A percentile compares a stretch with the other conserved stretches of the same genome.
phyloP scores from a whole-genome alignment of 1,140 invertebrate genomes.

The Caenorhabditis inopinata region DNA sequence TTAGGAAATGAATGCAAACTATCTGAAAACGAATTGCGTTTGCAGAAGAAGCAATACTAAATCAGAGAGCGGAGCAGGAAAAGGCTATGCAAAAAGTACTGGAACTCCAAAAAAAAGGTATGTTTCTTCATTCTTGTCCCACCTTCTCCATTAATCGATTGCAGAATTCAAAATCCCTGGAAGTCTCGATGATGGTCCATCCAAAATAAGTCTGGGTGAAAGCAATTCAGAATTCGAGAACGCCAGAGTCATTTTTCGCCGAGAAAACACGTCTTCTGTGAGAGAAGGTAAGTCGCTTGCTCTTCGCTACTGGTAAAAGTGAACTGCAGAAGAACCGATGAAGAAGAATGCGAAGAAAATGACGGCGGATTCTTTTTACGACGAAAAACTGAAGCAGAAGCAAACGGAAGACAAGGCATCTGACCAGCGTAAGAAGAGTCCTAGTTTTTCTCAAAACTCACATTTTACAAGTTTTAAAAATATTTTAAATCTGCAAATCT shows the following conservation, averaged over 20 bases:
- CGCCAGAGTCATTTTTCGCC: not conserved
- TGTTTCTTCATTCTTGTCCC: not conserved
- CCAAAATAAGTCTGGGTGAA: too few relatives aligned
- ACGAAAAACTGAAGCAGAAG: conserved; percentile 1
- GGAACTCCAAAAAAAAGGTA: not conserved
- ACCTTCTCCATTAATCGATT: too few relatives aligned
- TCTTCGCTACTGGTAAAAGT: too few relatives aligned
- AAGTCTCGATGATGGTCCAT: too few relatives aligned
- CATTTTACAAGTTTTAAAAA: too few relatives aligned
- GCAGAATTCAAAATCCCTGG: too few relatives aligned
- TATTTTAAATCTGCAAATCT: too few relatives aligned
- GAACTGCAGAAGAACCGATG: not conserved
- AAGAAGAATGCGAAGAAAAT: not conserved
- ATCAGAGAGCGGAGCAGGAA: too few relatives aligned
- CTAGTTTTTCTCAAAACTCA: too few relatives aligned
- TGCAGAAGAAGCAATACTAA: too few relatives aligned
- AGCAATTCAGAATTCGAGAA: not conserved
- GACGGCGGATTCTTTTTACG: not conserved
- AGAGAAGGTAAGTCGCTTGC: not conserved
- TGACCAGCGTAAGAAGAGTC: not conserved
- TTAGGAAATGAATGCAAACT: too few relatives aligned
- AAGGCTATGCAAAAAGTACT: conserved; percentile 7
- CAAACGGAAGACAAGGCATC: not conserved
- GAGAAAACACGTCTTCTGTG: not conserved
- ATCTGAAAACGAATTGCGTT: too few relatives aligned